A percentile compares a stretch with the other conserved stretches of the same genome.
These are phyloP conservation scores for Azorinus chamasolen DNA, from an alignment of 2,888 invertebrate species.

Conservation along the genomic window DNA sequence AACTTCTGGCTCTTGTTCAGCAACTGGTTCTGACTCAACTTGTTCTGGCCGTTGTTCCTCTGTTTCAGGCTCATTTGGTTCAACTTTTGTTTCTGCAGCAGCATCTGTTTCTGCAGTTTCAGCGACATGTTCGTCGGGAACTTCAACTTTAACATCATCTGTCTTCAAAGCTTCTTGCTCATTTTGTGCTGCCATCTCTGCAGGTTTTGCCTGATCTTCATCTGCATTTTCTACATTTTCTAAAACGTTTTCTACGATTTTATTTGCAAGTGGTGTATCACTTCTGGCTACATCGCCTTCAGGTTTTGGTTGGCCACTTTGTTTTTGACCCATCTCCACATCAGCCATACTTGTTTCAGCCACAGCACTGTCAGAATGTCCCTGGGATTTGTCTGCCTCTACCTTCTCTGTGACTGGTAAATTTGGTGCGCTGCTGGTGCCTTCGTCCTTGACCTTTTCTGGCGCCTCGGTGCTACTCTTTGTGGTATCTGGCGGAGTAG, in stretches of 20 bases:
- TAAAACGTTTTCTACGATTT: conserved; percentile 35
- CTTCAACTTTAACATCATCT: background rate
- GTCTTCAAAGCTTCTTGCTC: background rate
- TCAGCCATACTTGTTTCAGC: conserved; percentile 19
- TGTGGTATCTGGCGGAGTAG: too few species aligned
- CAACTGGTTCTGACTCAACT: background rate
- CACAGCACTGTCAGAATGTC: conserved; percentile 43
- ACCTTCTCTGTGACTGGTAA: conserved; percentile 17
- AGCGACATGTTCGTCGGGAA: background rate
- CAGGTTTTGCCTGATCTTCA: conserved; percentile 14
- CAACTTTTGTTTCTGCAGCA: background rate
- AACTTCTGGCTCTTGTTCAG: background rate
- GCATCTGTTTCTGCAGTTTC: background rate
- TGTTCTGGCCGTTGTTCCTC: background rate
- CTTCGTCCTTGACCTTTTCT: conserved; percentile 14
- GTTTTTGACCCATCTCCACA: conserved; percentile 30
- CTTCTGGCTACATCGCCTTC: conserved; percentile 29
- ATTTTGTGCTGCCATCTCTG: background rate
- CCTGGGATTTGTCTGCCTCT: conserved; percentile 22
- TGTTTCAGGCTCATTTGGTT: background rate
- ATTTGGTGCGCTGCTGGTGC: conserved; percentile 27
- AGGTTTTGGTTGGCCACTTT: conserved; percentile 19
- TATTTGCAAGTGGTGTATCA: conserved; percentile 33
- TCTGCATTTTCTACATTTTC: conserved; percentile 17
- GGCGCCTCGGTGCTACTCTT: background rate